Evolutionary conservation across 2,888 invertebrate species (phyloP).

Genomic region (Acanthosepion lycidas): DNA sequence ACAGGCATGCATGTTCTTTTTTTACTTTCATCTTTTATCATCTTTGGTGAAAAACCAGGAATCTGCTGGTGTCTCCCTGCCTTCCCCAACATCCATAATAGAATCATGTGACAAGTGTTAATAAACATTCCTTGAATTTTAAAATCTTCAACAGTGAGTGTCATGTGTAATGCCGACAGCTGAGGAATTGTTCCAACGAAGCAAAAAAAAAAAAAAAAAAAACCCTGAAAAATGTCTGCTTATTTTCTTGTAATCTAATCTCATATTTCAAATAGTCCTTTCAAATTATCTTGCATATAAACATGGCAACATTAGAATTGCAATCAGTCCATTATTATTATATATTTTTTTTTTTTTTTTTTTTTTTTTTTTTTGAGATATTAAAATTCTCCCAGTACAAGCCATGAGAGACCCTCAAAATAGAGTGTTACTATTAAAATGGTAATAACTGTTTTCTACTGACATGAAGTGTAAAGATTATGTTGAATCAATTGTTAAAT

Average conservation of each 20-base stretch:
- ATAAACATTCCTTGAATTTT: not conserved
- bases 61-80: not conserved
- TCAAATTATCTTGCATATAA: no score
- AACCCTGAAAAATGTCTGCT: not conserved
- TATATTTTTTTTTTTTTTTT: no score
- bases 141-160: not conserved
- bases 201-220: not conserved
- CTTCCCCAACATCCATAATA: not conserved
- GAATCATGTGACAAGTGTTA: slow-evolving; percentile 6
- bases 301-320: no score
- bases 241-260: not conserved
- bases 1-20: not conserved
- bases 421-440: no score
- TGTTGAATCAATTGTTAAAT: no score
- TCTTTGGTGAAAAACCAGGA: not conserved
- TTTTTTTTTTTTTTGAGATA: no score
- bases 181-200: not conserved
- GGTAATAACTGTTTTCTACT: no score
- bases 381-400: no score
- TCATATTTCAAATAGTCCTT: no score
- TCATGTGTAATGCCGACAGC: not conserved
- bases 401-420: no score
- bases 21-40: not conserved
- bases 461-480: no score
- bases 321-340: no score